Percentiles rank a stretch among this genome's conserved stretches.
phyloP scores from a whole-genome alignment of 1,140 invertebrate genomes.

The Chionoecetes opilio region DNA sequence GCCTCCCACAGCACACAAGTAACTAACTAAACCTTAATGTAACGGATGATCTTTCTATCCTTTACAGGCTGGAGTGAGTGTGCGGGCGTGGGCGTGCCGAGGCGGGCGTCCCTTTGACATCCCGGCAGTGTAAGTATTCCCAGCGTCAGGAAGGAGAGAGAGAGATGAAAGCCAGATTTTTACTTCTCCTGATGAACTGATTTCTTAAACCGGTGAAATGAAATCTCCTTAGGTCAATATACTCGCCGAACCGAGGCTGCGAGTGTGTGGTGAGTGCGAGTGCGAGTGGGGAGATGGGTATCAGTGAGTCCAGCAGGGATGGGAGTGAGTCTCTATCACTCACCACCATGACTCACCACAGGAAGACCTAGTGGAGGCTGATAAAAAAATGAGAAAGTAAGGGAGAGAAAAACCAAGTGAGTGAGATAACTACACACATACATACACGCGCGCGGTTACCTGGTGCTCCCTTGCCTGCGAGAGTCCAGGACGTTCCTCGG shows the following conservation, averaged over 20 bases:
- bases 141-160: background rate
- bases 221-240: constrained; percentile 9
- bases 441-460: background rate
- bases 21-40: background rate
- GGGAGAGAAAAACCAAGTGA: background rate
- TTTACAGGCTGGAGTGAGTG: background rate
- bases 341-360: background rate
- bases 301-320: too few relatives aligned
- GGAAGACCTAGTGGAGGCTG: background rate
- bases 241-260: background rate
- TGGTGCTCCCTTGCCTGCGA: background rate
- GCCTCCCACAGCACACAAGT: too few relatives aligned
- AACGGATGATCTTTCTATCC: background rate
- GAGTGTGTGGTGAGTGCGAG: background rate
- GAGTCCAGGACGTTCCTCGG: background rate
- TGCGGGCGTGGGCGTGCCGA: background rate
- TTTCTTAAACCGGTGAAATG: background rate
- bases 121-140: background rate
- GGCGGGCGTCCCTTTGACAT: background rate
- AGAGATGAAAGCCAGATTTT: constrained; percentile 18
- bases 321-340: background rate
- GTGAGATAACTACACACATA: background rate
- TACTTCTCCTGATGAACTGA: constrained; percentile 3
- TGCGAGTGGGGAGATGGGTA: background rate
- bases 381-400: background rate